Conservation (phyloP, 2,888 invertebrate genomes). For the Chironomus riparius region DNA sequence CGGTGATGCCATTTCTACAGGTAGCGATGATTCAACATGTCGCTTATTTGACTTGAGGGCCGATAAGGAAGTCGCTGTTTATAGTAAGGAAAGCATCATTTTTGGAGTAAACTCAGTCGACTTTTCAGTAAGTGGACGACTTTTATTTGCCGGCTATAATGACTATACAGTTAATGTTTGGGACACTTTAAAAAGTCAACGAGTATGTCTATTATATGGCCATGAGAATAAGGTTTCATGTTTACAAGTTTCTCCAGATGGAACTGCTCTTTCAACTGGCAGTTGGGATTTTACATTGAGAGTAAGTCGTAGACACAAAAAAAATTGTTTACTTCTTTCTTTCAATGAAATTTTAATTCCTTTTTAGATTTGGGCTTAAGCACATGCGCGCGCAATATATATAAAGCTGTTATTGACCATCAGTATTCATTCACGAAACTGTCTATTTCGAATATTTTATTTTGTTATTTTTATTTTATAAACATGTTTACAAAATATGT, state of each 20-base stretch:
- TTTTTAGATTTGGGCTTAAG: slow-evolving; percentile 37
- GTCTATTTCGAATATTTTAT: too few species aligned
- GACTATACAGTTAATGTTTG: slow-evolving; percentile 98
- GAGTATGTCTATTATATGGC: slow-evolving; percentile 84
- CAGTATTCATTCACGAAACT: too few species aligned
- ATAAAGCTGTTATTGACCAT: too few species aligned
- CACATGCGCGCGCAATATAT: too few species aligned
- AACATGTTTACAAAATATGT: too few species aligned
- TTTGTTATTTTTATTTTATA: too few species aligned
- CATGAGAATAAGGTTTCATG: slow-evolving; percentile 94
- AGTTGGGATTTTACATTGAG: slow-evolving; percentile 93
- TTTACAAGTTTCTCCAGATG: slow-evolving; percentile 91
- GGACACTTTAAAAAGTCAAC: slow-evolving; percentile 91
- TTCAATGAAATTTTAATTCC: not conserved
- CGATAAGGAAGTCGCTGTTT: slow-evolving; percentile 93
- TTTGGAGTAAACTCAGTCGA: slow-evolving; percentile 98
- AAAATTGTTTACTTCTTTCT: not conserved
- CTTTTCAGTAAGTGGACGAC: slow-evolving; percentile 89
- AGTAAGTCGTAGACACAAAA: slow-evolving; percentile 43
- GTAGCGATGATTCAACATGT: slow-evolving; percentile 97
- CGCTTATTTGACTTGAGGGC: slow-evolving; percentile 95
- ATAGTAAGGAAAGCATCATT: slow-evolving; percentile 92
- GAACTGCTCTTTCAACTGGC: slow-evolving; percentile 92
- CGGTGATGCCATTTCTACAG: slow-evolving; percentile 96
- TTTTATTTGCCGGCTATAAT: slow-evolving; percentile 96